Base-by-base conservation (phyloP, 92 coral and sea anemone genomes). In the Porites rus region DNA sequence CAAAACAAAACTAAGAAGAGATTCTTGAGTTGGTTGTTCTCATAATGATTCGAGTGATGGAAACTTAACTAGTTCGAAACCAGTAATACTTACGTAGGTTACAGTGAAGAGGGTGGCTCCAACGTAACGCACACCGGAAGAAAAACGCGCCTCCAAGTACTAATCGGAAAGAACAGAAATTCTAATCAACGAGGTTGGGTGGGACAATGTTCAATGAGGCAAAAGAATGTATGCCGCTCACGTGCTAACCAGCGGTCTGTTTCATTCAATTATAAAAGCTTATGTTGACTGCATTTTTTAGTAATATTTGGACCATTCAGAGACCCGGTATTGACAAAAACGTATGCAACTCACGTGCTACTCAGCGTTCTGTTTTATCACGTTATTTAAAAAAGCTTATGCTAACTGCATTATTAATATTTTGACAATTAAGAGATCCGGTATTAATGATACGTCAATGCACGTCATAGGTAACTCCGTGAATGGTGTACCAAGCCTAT, bases 101-200 rank as follows among this genome's bases (percentile, higher is more conserved):
- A 38, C 77, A 6, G 62, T 83, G 71, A 83, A 83, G 2, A 93
- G 83, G 50, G 72, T 60, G 21, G 89, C 53, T 50, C 96, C 96
- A 63, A 89, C 6, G 19, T 77, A 70, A 20, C 96, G 92, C 8
- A 90, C 84, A 51, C 92, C 96, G 10, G 77, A 70, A 14, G 96
- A 71, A 74, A 93, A 93, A 13, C 96, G 90, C 73, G 80, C 91
- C 80, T 93, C 96, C 63, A 93, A 87, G 60, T 93, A 93, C 96
- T 91, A 17, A 46, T n/a, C 31, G 68, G 74, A 61, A 71, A 65
- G 31, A 25, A 65, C 18, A 22, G 0, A 25, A 65, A 72, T 12
- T 1, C n/a, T 5, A 16, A 16, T 20, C 17, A 11, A 69, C 74
- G 11, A 14, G 11, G 61, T 10, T 56, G 61, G 61, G 61, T 56